Evolutionary conservation across 2,113 vertebrate species (phyloP).

Genomic region (Chaenocephalus aceratus): DNA sequence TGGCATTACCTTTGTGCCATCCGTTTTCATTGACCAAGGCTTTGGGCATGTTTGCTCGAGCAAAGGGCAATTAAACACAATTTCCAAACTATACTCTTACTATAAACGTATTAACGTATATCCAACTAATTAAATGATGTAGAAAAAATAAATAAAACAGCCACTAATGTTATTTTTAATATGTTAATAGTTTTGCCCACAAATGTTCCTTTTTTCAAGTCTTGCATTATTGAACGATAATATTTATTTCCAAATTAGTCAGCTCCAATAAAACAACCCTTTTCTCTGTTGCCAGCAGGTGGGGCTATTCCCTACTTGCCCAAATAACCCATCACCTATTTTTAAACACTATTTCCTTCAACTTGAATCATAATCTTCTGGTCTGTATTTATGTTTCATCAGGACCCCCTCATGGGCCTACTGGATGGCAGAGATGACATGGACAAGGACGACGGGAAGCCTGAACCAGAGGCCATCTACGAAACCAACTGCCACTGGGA

Average conservation of each 20-base stretch:
- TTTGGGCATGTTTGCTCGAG: not conserved
- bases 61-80: not conserved
- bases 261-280: not conserved
- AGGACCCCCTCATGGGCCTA: conserved; percentile 93
- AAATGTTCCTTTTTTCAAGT: too few relatives aligned
- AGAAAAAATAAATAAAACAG: not conserved
- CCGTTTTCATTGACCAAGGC: not conserved
- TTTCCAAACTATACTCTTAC: not conserved
- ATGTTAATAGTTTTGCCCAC: too few relatives aligned
- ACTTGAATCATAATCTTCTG: not conserved
- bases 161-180: not conserved
- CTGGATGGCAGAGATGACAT: conserved; percentile 92
- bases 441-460: conserved; percentile 95
- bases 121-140: not conserved
- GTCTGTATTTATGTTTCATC: conserved; percentile 22
- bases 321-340: not conserved
- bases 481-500: conserved; percentile 99
- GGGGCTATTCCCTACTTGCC: not conserved
- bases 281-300: not conserved
- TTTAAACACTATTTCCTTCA: not conserved
- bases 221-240: too few relatives aligned
- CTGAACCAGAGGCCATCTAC: conserved; percentile 91
- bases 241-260: too few relatives aligned
- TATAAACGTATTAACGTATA: not conserved
- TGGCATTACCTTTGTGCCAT: not conserved